Evolutionary conservation across 2,888 invertebrate species (phyloP).

Genomic region (Ornithoptera priamus): DNA sequence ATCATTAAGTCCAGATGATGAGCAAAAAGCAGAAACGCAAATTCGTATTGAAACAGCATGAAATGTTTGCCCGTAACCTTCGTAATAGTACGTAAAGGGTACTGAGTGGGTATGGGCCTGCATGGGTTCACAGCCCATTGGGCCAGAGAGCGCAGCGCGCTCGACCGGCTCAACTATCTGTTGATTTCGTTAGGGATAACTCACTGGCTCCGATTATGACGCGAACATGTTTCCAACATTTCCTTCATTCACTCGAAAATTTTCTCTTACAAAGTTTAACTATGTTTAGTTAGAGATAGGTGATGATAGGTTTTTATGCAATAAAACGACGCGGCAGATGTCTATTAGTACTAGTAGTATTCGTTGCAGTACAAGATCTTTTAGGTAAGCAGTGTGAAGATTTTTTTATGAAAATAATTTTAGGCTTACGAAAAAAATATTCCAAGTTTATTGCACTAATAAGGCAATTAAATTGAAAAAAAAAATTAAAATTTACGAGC

Average conservation of each 20-base stretch:
- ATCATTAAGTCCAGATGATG: neutral
- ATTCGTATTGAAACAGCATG: constrained; percentile 24
- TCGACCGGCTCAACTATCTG: constrained; percentile 27
- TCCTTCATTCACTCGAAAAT: neutral
- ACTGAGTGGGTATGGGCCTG: constrained; percentile 13
- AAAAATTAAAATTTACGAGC: no score
- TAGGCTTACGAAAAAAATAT: no score
- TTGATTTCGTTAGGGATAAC: constrained; percentile 29
- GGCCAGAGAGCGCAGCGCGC: constrained; percentile 12
- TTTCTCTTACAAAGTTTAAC: no score
- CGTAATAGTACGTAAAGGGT: constrained; percentile 21
- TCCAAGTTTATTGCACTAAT: no score
- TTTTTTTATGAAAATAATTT: no score
- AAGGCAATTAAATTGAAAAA: no score
- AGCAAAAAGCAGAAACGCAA: constrained; percentile 25
- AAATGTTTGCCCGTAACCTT: constrained; percentile 32
- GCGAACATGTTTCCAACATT: neutral
- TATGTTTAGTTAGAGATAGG: no score
- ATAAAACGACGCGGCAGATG: no score
- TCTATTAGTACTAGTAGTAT: no score
- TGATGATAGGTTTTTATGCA: no score
- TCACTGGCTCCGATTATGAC: constrained; percentile 25
- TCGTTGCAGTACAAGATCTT: no score
- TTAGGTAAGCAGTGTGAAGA: no score
- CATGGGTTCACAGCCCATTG: constrained; percentile 27